Conservation (phyloP, 2,797 vertebrate genomes). For the Poeciliopsis turneri region DNA sequence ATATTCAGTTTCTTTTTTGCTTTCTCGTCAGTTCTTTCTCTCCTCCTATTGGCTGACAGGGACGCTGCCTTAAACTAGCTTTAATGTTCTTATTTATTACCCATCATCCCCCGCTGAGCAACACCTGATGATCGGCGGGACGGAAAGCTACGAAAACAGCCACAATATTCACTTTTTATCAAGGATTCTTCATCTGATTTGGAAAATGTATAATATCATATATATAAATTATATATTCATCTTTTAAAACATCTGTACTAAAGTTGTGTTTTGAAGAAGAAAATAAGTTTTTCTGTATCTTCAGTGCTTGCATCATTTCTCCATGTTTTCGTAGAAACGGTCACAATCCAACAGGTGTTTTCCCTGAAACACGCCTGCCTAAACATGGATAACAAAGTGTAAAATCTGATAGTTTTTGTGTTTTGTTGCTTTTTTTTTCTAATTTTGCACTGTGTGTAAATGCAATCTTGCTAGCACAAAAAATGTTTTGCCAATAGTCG, state of each 20-base stretch:
- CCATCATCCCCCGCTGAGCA: conserved; percentile 62
- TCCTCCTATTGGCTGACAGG: conserved; percentile 86
- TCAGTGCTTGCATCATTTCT: conserved; percentile 53
- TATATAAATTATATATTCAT: conserved; percentile 81
- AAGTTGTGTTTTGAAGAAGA: conserved; percentile 67
- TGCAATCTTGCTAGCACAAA: conserved; percentile 99
- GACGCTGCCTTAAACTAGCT: conserved; percentile 86
- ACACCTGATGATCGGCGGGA: conserved; percentile 66
- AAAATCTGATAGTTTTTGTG: conserved; percentile 85
- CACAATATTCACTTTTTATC: conserved; percentile 52
- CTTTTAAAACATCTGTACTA: conserved; percentile 79
- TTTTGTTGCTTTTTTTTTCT: conserved; percentile 78
- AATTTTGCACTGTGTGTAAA: conserved; percentile 99
- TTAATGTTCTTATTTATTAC: conserved; percentile 84
- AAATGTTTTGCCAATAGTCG: conserved; percentile 90
- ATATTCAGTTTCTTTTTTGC: conserved; percentile 76
- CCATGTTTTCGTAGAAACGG: conserved; percentile 51
- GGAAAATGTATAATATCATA: conserved; percentile 77
- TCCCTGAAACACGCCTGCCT: conserved; percentile 70
- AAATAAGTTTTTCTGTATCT: conserved; percentile 47
- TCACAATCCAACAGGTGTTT: conserved; percentile 77
- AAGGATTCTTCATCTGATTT: conserved; percentile 72
- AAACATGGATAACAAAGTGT: conserved; percentile 91
- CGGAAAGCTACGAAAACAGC: conserved; percentile 56
- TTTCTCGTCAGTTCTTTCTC: conserved; percentile 85